Evolutionary conservation across 2,113 vertebrate genomes (phyloP).

Genomic region (Talpa occidentalis): DNA sequence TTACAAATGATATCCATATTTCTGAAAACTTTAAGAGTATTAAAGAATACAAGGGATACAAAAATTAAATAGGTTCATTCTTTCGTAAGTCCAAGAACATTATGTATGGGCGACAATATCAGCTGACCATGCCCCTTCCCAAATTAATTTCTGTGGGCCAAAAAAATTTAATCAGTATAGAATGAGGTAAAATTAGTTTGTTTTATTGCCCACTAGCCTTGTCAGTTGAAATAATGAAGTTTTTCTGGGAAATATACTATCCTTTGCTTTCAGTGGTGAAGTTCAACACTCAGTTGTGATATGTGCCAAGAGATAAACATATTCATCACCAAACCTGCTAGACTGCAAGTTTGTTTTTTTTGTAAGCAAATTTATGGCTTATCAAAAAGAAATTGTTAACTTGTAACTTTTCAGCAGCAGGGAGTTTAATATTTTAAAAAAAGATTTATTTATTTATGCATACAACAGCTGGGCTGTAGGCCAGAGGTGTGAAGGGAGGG

Average conservation of each 20-base stretch:
- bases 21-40: constrained; percentile 14
- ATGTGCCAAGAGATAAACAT: background rate
- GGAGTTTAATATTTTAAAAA: background rate
- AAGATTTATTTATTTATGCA: no score
- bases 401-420: constrained; percentile 16
- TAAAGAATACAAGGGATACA: background rate
- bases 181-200: background rate
- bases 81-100: constrained; percentile 9
- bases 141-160: background rate
- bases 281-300: background rate
- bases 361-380: background rate
- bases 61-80: background rate
- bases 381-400: background rate
- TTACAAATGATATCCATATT: constrained; percentile 34
- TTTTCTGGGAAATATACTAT: background rate
- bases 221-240: background rate
- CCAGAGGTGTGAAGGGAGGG: no score
- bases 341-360: background rate
- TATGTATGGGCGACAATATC: background rate
- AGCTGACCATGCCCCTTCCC: background rate
- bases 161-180: background rate
- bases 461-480: no score
- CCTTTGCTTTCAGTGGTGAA: background rate
- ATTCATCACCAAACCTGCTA: background rate
- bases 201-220: background rate